Conservation (phyloP, 1,140 invertebrate species). For the Apis florea region DNA sequence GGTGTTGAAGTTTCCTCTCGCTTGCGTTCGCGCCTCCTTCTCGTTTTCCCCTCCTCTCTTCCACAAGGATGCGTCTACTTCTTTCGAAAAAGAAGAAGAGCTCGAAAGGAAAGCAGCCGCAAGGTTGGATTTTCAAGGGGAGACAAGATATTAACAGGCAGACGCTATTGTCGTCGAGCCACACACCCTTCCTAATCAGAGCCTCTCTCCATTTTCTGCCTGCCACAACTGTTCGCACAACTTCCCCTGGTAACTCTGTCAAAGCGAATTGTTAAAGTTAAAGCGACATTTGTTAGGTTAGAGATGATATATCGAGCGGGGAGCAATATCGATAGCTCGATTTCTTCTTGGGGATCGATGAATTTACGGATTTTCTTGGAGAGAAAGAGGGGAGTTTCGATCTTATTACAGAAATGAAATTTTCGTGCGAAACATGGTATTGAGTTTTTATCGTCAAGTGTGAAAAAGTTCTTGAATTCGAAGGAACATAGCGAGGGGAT, state of each 20-base stretch:
- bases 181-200: conserved; percentile 61
- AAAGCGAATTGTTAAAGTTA: no score
- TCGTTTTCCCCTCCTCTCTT: background rate
- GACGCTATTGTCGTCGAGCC: conserved; percentile 62
- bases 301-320: no score
- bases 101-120: conserved; percentile 63
- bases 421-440: no score
- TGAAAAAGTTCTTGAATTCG: no score
- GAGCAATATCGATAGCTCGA: background rate
- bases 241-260: background rate
- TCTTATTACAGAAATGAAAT: no score
- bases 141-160: conserved; percentile 66
- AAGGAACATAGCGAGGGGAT: background rate
- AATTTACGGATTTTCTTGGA: no score
- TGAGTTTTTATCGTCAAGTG: no score
- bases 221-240: background rate
- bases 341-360: background rate
- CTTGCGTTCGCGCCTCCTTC: no score
- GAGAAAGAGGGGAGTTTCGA: no score
- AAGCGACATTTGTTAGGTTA: no score
- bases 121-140: conserved; percentile 58
- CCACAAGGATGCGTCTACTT: background rate
- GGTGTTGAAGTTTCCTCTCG: background rate
- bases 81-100: background rate
- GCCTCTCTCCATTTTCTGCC: conserved; percentile 31